Base-by-base conservation (phyloP, 2,888 invertebrate genomes). In the Biston stratarius region DNA sequence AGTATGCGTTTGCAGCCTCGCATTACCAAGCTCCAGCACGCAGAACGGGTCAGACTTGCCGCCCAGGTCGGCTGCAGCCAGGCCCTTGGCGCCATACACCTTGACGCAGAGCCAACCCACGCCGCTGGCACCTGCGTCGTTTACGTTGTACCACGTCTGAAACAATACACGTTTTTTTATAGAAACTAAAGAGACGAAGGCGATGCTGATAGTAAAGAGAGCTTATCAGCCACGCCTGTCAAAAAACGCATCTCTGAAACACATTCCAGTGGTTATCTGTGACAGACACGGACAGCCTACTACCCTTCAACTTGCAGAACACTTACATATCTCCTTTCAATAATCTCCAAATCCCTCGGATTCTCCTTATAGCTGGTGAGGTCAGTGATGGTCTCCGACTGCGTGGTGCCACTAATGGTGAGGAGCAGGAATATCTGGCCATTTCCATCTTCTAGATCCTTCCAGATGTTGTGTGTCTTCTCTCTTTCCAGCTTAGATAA, bases 1-100 rank as follows among this genome's bases (percentile, higher is more conserved):
- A 0, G 99, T 99, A 87, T 99, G 99, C 0, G 99, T 99, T 89
- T 99, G 99, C 44, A 99, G 94, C 59, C 99, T 95, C 0, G 98
- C 96, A 85, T 99, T 99, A 12, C 98, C 97, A 72, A 99, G 94
- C 86, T 99, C 99, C 24, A 99, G 88, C 0, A 99, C 99, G 89
- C 99, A 99, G 91, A 99, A 99, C 0, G 99, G 99, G 91, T 99
- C 99, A 55, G 99, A 99, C 87, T 99, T 99, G 2, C 99, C 99
- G 0, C 99, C 99, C 48, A 99, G 94, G 86, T 99, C 99, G 0
- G 99, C 99, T 0, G 99, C 97, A 0, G 97, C 98, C 36, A 99
- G 94, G 1, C 98, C 99, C n/a, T 94, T 94, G 15, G 96, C 96
- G 44, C 96, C 95, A 83, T 96, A 97, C 2, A 99, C 99, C 94